Percentiles rank a stretch among this genome's conserved stretches.
These are phyloP conservation scores for Naja naja DNA, from an alignment of 2,113 vertebrate genomes.

Conservation along the genomic window DNA sequence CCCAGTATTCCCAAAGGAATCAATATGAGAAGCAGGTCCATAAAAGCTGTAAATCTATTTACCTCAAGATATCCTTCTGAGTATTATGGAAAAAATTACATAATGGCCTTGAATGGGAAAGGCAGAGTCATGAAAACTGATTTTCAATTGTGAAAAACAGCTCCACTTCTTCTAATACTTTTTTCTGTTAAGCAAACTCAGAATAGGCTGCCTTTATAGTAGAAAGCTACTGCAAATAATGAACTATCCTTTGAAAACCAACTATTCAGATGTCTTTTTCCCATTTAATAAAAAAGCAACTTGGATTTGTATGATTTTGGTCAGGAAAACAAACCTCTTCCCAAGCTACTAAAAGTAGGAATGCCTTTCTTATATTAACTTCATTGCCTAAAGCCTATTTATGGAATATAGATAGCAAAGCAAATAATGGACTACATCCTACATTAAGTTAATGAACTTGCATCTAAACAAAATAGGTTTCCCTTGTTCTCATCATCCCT, in stretches of 20 bases:
- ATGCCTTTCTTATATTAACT: background rate
- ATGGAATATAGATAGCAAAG: background rate
- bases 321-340: background rate
- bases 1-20: background rate
- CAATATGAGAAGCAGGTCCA: background rate
- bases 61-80: background rate
- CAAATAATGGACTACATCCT: background rate
- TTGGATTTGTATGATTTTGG: background rate
- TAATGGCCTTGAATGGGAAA: background rate
- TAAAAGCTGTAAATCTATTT: background rate
- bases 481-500: background rate
- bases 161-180: background rate
- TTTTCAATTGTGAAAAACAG: background rate
- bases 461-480: background rate
- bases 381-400: background rate
- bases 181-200: background rate
- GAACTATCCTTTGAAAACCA: background rate
- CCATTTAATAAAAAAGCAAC: background rate
- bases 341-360: background rate
- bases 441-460: background rate
- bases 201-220: background rate
- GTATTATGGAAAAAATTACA: background rate
- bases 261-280: background rate
- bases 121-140: background rate
- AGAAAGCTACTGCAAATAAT: background rate